Base-by-base conservation (phyloP, 53 echinoderm and acorn worm species). In the Zoroaster sp. region DNA sequence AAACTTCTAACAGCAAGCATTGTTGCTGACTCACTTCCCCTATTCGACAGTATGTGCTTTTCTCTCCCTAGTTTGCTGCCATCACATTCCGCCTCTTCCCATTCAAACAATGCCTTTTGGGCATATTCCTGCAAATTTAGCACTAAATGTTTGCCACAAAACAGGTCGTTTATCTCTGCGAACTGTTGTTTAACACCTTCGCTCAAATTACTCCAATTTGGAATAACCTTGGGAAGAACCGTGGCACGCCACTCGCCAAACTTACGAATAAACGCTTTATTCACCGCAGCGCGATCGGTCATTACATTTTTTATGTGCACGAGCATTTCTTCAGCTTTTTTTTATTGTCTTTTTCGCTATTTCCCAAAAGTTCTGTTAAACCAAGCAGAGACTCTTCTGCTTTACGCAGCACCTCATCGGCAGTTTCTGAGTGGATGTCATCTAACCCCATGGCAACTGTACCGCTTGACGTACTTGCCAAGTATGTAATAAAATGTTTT, bases 131-230 rank as follows among this genome's bases (percentile, higher is more conserved):
- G 66, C 5, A 88, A 66, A 41, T 88, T 88, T 15, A 88, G 33
- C 1, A 88, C 65, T n/a, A 88, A 43, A 65, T 88, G 88, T 21
- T 88, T 88, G 0, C 88, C 88, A 37, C 88, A 88, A n/a, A 75
- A 88, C 1, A 88, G 32, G 30, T 88, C 75, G 20, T 88, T 88
- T 1, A 88, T 38, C 8, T 46, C 13, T 3, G 37, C 33, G n/a
- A 88, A 35, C 8, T 88, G 63, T 36, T 38, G 40, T 11, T 66
- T 38, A 23, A 88, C 17, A 37, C 82, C 39, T 8, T 66, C 30
- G 40, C 38, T 69, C 43, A 88, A 5, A 5, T 88, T 4, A 0
- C 75, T 13, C 88, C 88, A 65, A 18, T 87, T 72, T 34, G 4
- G 14, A 38, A 45, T 9, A 43, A 32, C 35, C 17, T 38, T 2